Evolutionary conservation across 2,888 invertebrate genomes (phyloP).

Genomic region (Eutolmus rufibarbis): DNA sequence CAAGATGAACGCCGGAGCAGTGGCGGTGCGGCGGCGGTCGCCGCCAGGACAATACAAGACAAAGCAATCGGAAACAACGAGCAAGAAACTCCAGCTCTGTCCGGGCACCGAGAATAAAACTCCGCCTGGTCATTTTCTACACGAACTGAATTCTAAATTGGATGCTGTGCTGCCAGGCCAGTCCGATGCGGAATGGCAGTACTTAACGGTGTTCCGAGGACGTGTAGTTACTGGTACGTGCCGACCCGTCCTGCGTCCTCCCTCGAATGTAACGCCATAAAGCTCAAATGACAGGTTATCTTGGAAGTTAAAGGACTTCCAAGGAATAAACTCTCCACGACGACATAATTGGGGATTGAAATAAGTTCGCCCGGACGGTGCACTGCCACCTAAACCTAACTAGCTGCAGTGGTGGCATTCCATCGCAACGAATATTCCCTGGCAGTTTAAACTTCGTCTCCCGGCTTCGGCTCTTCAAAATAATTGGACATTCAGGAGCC

Average conservation of each 20-base stretch:
- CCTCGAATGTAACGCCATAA: constrained; percentile 16
- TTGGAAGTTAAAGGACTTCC: constrained; percentile 26
- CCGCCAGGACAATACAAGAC: constrained; percentile 22
- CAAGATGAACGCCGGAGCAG: not conserved
- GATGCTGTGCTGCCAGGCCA: not conserved
- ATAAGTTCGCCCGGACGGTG: not conserved
- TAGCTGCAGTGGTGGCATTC: not conserved
- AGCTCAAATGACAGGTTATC: constrained; percentile 37
- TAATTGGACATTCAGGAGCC: not conserved
- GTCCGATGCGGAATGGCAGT: constrained; percentile 27
- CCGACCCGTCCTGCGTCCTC: not conserved
- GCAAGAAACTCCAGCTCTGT: constrained; percentile 3
- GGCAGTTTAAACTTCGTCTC: not conserved
- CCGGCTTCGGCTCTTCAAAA: not conserved
- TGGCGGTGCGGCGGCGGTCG: not conserved
- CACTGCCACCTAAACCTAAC: not conserved
- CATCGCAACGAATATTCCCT: not conserved
- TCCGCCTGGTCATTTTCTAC: constrained; percentile 48
- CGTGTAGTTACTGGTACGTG: constrained; percentile 47
- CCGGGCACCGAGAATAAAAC: constrained; percentile 43
- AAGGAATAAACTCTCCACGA: constrained; percentile 10
- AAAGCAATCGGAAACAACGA: constrained; percentile 31
- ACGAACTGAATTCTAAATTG: constrained; percentile 48
- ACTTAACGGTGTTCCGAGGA: constrained; percentile 45
- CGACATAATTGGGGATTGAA: constrained; percentile 19